Conservation (phyloP, 2,888 invertebrate genomes). For the Schizaphis graminum region DNA sequence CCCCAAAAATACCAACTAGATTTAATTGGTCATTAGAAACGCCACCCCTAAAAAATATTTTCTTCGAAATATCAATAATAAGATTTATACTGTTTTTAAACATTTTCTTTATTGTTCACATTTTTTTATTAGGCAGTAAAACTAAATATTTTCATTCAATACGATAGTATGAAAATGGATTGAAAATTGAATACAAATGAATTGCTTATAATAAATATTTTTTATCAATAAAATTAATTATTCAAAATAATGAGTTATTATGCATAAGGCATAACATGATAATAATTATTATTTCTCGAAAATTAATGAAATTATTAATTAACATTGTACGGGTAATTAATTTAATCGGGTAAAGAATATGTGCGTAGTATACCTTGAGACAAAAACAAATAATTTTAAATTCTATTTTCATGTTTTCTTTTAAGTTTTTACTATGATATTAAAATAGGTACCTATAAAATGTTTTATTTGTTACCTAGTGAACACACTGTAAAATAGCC, state of each 20-base stretch:
- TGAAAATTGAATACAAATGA: background rate
- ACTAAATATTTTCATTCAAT: background rate
- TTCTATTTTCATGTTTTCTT: background rate
- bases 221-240: background rate
- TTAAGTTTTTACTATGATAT: background rate
- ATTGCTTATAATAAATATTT: background rate
- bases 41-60: no score
- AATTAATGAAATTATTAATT: background rate
- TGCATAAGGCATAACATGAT: background rate
- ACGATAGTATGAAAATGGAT: background rate
- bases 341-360: background rate
- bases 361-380: background rate
- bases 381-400: background rate
- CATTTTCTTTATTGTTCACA: no score
- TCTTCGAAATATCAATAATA: background rate
- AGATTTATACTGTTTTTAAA: no score
- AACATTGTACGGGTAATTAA: background rate
- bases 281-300: background rate
- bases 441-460: background rate
- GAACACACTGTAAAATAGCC: slow-evolving; percentile 50
- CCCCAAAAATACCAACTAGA: no score
- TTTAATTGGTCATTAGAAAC: no score
- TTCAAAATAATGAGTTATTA: background rate
- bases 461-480: background rate
- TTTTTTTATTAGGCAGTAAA: background rate